These are phyloP conservation scores for Mastomys coucha DNA, from an alignment of 2,113 vertebrate species.

Conservation along the genomic window DNA sequence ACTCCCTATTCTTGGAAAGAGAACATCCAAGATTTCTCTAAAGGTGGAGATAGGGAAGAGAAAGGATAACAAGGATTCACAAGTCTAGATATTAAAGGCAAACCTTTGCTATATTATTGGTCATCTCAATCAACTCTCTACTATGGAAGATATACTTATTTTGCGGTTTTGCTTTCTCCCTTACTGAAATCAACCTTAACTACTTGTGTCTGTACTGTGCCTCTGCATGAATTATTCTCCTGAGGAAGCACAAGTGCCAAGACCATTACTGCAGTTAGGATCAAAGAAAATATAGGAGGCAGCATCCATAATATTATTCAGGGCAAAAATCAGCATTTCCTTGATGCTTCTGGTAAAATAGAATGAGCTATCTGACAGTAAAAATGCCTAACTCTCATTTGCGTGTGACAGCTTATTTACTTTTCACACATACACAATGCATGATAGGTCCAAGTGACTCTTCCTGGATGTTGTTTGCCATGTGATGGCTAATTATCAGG, in stretches of 20 bases:
- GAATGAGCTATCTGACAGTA: background rate
- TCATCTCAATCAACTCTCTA: background rate
- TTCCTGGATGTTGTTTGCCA: background rate
- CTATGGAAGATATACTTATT: background rate
- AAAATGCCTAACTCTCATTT: background rate
- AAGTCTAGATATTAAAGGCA: background rate
- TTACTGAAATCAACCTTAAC: background rate
- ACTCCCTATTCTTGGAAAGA: background rate
- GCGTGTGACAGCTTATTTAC: slow-evolving; percentile 22
- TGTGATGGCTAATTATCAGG: slow-evolving; percentile 7
- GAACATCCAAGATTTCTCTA: background rate
- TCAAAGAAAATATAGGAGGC: background rate
- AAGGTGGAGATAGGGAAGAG: too few relatives aligned
- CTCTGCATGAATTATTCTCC: background rate
- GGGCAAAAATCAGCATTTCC: background rate
- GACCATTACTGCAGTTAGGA: background rate
- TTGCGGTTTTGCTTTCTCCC: background rate
- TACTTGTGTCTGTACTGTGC: background rate
- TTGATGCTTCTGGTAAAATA: background rate
- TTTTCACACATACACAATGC: background rate
- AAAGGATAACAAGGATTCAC: background rate
- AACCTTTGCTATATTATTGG: background rate
- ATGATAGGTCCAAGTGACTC: background rate
- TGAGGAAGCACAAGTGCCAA: background rate
- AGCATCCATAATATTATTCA: background rate